phyloP scores from a whole-genome alignment of 2,888 invertebrate genomes.

The Parascotia fuliginaria region DNA sequence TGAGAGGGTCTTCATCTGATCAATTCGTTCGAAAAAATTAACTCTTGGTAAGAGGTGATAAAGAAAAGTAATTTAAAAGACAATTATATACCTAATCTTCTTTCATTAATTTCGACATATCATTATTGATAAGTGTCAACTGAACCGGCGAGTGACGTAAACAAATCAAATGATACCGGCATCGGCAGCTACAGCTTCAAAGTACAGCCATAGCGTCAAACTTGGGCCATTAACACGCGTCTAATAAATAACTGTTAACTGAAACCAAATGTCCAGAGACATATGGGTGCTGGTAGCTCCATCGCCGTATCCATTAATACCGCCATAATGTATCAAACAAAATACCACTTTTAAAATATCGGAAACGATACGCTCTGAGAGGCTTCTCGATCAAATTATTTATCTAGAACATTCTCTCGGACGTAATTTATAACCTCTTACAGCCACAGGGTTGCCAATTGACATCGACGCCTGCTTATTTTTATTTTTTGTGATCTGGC shows the following conservation, averaged over 20 bases:
- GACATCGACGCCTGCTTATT: conserved; percentile 2
- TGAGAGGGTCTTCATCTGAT: too few relatives aligned
- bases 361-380: conserved; percentile 53
- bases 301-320: conserved; percentile 65
- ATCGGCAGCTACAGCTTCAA: not conserved
- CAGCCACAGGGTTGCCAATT: conserved; percentile 55
- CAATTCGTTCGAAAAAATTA: too few relatives aligned
- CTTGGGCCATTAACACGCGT: conserved; percentile 32
- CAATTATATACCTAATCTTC: too few relatives aligned
- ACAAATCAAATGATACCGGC: not conserved
- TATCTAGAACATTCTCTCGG: conserved; percentile 59
- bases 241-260: conserved; percentile 37
- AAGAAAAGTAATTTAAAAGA: not conserved
- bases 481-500: not conserved
- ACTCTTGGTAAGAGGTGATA: not conserved
- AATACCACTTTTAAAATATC: conserved; percentile 65
- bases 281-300: conserved; percentile 52
- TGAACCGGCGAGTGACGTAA: not conserved
- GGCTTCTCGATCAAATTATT: conserved; percentile 69
- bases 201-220: not conserved
- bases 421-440: conserved; percentile 47
- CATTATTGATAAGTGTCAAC: not conserved
- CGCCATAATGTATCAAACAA: conserved; percentile 62
- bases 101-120: not conserved
- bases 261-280: conserved; percentile 51